These are phyloP conservation scores for Amblyjoppa fuscipennis DNA, from an alignment of 2,888 invertebrate genomes.

Conservation along the genomic window DNA sequence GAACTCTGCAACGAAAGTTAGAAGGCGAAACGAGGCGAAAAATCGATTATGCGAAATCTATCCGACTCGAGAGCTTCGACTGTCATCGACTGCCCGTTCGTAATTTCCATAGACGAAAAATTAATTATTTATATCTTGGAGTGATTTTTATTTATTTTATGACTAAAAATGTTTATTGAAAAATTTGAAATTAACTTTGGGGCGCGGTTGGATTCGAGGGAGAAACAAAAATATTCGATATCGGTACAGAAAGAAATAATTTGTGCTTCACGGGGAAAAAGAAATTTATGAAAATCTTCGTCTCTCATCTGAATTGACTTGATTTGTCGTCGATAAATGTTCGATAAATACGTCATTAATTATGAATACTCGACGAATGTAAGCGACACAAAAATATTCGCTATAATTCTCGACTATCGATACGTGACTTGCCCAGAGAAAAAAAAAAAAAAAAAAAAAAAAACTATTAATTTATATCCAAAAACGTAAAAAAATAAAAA, in stretches of 20 bases:
- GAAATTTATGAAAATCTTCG: too few species aligned
- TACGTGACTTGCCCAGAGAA: not conserved
- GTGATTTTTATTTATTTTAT: too few species aligned
- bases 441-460: not conserved
- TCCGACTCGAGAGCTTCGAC: not conserved
- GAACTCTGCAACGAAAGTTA: not conserved
- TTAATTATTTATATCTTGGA: too few species aligned
- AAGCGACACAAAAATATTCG: too few species aligned
- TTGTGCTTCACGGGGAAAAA: not conserved
- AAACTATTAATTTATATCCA: not conserved
- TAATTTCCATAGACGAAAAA: too few species aligned
- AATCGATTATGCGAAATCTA: constrained; percentile 30
- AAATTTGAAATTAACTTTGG: too few species aligned
- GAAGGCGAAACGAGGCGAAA: not conserved
- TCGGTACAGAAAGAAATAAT: not conserved
- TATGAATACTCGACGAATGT: too few species aligned
- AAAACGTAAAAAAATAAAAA: not conserved
- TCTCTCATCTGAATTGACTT: too few species aligned
- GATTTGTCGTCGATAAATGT: too few species aligned
- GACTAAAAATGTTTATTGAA: too few species aligned
- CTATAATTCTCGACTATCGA: not conserved
- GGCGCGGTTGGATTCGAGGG: too few species aligned
- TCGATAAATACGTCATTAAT: too few species aligned
- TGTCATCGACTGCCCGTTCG: not conserved
- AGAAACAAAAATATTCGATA: not conserved